Evolutionary conservation across 23 tunicate genomes (phyloP), one percentile per base, ranked within the genome.

Genomic region (Trididemnum clinides): DNA sequence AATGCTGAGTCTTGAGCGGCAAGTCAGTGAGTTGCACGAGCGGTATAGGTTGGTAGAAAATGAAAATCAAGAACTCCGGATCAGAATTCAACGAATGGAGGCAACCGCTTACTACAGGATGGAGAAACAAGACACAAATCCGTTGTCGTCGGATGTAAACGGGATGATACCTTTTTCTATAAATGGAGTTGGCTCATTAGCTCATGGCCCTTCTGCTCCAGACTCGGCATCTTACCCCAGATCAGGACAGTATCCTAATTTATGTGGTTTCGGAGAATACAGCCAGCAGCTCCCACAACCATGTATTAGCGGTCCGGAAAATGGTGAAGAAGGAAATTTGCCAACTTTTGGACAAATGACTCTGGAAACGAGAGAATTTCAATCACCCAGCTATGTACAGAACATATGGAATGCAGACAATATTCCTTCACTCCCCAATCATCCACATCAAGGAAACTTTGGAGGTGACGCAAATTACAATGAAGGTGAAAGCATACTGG

Each of bases 1-100:
- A 92, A 95, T 95, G 98, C 83, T 89, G 33, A 73, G 82, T 63
- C 78, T 89, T 34, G 98, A 95, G 51, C 54, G 88, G n/a, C 90
- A 89, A 80, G 84, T 95, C 38, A 57, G 72, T 5, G 95, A 95
- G 34, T 84, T 95, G 38, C 51, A 71, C 38, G 91, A 95, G 37
- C 85, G 95, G 31, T 90, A 90, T 51, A 80, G 90, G 4, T 29
- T 80, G 57, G 80, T 90, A 7, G 88, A 85, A 86, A 57, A 31
- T 1, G 95, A 95, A 77, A 95, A 95, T 69, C 78, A 70, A 37
- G 80, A 95, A 10, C 88, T 95, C 1, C 77, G 88, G 4, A 36
- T 44, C 12, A 36, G 88, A 38, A 80, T 93, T 21, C 96, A 87
- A 30, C 59, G 74, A 77, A 51, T 91, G 84, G 91, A 87, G 33